These are phyloP conservation scores for Andrena bicolor DNA, from an alignment of 2,888 invertebrate species.

Conservation along the genomic window DNA sequence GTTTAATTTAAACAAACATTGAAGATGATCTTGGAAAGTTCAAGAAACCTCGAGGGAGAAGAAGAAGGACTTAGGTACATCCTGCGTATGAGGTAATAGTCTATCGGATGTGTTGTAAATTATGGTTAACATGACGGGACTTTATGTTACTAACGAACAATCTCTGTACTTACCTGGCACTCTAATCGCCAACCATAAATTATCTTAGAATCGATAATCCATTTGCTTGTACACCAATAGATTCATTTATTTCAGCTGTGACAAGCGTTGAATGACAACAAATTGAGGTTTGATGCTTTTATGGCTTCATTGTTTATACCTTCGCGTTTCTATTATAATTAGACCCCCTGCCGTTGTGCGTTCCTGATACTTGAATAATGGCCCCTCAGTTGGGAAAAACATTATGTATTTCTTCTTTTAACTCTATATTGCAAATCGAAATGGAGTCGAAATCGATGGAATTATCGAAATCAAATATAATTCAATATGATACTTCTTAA, in stretches of 20 bases:
- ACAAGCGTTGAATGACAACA: background rate
- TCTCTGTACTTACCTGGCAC: conserved; percentile 25
- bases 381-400: background rate
- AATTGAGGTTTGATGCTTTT: conserved; percentile 11
- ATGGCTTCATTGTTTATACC: conserved; percentile 13
- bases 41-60: no score
- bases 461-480: background rate
- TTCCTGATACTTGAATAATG: background rate
- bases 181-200: conserved; percentile 45
- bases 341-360: background rate
- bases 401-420: background rate
- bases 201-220: conserved; percentile 36
- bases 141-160: background rate
- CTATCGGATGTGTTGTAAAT: background rate
- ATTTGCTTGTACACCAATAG: conserved; percentile 14
- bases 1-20: no score
- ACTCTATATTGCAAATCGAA: background rate
- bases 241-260: conserved; percentile 1
- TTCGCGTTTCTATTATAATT: background rate
- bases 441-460: background rate
- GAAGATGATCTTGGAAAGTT: no score
- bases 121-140: background rate
- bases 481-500: no score
- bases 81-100: background rate
- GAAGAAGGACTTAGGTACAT: no score